Evolutionary conservation across 2,888 invertebrate genomes (phyloP).

Genomic region (Odontocolon sp.): DNA sequence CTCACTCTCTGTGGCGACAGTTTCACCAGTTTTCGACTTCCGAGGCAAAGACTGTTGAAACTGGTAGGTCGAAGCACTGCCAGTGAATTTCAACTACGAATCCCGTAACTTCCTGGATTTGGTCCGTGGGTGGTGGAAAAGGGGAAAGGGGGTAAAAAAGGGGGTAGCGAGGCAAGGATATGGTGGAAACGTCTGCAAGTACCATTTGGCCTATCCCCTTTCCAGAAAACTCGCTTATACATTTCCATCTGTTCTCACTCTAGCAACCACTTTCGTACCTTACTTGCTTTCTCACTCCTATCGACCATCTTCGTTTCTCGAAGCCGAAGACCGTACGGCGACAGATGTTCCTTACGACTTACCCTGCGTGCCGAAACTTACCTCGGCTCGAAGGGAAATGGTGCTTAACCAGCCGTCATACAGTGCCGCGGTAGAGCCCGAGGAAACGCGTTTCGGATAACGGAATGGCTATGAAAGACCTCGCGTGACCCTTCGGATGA

Average conservation of each 20-base stretch:
- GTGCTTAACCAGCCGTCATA: slow-evolving; percentile 70
- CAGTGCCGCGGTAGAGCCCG: neutral
- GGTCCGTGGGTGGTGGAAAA: neutral
- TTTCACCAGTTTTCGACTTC: slow-evolving; percentile 40
- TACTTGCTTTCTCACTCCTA: slow-evolving; percentile 16
- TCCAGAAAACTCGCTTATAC: slow-evolving; percentile 25
- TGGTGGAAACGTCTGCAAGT: slow-evolving; percentile 47
- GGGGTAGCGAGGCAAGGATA: slow-evolving; percentile 49
- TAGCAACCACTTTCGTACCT: neutral
- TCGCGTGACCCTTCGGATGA: slow-evolving; percentile 39
- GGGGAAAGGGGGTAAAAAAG: slow-evolving; percentile 32
- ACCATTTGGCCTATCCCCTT: slow-evolving; percentile 27
- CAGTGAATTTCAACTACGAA: slow-evolving; percentile 63
- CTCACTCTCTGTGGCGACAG: slow-evolving; percentile 26
- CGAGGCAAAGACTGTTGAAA: slow-evolving; percentile 1
- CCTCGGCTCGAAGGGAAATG: slow-evolving; percentile 64
- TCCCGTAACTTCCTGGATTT: slow-evolving; percentile 68
- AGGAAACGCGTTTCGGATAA: slow-evolving; percentile 21
- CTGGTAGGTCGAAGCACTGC: slow-evolving; percentile 9
- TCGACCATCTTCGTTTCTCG: slow-evolving; percentile 27
- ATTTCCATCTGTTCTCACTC: slow-evolving; percentile 12
- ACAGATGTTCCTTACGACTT: slow-evolving; percentile 77
- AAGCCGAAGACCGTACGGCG: slow-evolving; percentile 49
- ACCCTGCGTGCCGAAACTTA: slow-evolving; percentile 63
- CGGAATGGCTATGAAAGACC: neutral